Base-by-base conservation (phyloP, 1,140 invertebrate species). In the Brevipalpus yothersi region DNA sequence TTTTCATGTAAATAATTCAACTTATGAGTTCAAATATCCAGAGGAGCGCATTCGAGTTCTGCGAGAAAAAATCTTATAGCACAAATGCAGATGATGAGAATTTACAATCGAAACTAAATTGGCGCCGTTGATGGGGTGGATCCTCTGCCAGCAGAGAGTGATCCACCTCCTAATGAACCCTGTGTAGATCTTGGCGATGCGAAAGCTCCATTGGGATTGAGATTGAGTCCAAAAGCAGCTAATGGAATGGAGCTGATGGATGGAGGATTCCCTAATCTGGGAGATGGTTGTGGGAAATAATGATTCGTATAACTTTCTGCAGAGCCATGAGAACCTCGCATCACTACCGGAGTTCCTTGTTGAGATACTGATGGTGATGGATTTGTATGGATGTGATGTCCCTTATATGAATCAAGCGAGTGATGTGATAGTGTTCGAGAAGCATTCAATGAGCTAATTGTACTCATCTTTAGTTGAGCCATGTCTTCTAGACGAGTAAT, bases 401-500 rank as follows among this genome's bases (percentile, higher is more conserved):
- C 41, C 19, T 55, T 56, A 47, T 61, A 61, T n/a, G 63, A 64
- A 41, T 64, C 63, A 7, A 64, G 56, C 1, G 56, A 59, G 39
- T 62, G 60, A 41, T 60, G 60, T 1, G 63, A 64, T 17, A 64
- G 41, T 8, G 60, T 60, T 47, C 63, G 53, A 17, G 63, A 64
- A 23, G 60, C 63, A 40, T 64, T 61, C 23, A 64, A 39, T 41
- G 43, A 54, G 31, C 31, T 56, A 12, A 65, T 40, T 39, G 63
- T 63, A 13, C 78, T 78, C 77, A 91, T 87, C 72, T 88, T 78
- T 54, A 91, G 75, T 75, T 89, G 84, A 15, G 87, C 87, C 65
- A 91, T 76, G 75, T 93, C 87, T 72, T 92, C 87, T 47, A 93
- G 68, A 70, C 84, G 83, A 0, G 87, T 90, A 19, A 92, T 73